These are phyloP conservation scores for Colletes latitarsis DNA, from an alignment of 1,140 invertebrate species.

Conservation along the genomic window DNA sequence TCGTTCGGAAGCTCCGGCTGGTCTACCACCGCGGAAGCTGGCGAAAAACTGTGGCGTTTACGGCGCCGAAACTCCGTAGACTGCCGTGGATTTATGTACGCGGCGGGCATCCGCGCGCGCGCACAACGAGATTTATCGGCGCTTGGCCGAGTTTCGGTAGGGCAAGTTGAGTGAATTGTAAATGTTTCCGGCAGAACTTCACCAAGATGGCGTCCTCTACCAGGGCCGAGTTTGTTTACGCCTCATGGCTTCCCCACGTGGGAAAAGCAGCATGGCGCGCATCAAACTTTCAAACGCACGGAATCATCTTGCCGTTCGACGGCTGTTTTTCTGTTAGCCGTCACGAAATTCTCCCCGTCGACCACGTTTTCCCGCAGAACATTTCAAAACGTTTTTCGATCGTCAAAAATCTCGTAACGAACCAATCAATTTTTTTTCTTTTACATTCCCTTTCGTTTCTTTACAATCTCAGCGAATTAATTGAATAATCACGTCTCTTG, in stretches of 20 bases:
- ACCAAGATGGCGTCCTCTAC: conserved; percentile 68
- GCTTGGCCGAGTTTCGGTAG: conserved; percentile 65
- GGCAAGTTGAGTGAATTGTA: conserved; percentile 71
- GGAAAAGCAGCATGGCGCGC: conserved; percentile 72
- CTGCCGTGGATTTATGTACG: conserved; percentile 61
- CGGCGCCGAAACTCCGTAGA: conserved; percentile 59
- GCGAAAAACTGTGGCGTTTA: conserved; percentile 55
- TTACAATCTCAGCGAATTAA: no score
- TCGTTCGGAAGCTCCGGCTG: not conserved
- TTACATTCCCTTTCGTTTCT: no score
- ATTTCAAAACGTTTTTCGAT: no score
- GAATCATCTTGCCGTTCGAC: conserved; percentile 29
- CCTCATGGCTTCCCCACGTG: conserved; percentile 75
- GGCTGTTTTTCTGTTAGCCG: not conserved
- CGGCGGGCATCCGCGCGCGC: conserved; percentile 48
- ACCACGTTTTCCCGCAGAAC: not conserved
- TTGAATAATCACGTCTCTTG: no score
- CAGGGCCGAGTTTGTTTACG: conserved; percentile 75
- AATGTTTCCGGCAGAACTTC: conserved; percentile 72
- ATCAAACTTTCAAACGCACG: conserved; percentile 58
- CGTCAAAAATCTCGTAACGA: no score
- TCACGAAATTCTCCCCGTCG: not conserved
- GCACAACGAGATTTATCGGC: conserved; percentile 71
- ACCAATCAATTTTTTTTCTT: no score
- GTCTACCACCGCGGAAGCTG: conserved; percentile 22